A percentile compares a stretch with the other conserved stretches of the same genome.
Conservation (phyloP, 2,888 invertebrate species). For the Athrips mouffetella region DNA sequence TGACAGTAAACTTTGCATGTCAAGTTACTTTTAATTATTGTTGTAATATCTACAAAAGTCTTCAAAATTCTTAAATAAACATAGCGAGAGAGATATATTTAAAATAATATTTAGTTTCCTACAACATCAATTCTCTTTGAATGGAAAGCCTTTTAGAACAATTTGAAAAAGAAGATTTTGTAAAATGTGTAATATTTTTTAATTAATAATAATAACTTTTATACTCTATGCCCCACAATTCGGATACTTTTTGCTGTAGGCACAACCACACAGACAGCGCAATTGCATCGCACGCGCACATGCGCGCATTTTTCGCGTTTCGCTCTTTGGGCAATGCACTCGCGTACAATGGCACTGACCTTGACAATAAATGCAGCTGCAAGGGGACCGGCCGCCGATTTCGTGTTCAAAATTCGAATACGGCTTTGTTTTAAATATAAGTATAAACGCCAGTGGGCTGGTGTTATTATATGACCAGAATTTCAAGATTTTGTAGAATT, state of each 20-base stretch:
- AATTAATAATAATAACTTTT: no score
- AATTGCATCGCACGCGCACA: constrained; percentile 25
- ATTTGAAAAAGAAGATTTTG: no score
- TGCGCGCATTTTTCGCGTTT: constrained; percentile 55
- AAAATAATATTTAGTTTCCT: no score
- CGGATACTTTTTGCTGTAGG: constrained; percentile 62
- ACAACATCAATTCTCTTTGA: no score
- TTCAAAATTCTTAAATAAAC: no score
- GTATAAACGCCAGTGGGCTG: neutral
- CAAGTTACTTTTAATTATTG: neutral
- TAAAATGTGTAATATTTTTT: no score
- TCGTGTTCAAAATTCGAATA: constrained; percentile 28
- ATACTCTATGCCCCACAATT: constrained; percentile 56
- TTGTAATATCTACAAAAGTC: neutral
- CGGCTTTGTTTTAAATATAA: constrained; percentile 23
- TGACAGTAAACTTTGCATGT: no score
- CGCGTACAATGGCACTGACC: constrained; percentile 70
- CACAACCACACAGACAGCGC: constrained; percentile 24
- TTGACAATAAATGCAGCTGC: constrained; percentile 61
- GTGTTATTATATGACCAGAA: neutral
- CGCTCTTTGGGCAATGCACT: constrained; percentile 74
- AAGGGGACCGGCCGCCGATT: constrained; percentile 40
- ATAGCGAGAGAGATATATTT: no score
- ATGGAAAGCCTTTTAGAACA: no score
- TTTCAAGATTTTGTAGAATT: neutral